Conservation (phyloP, 2,797 vertebrate genomes). For the Odontamblyopus lacepedii region DNA sequence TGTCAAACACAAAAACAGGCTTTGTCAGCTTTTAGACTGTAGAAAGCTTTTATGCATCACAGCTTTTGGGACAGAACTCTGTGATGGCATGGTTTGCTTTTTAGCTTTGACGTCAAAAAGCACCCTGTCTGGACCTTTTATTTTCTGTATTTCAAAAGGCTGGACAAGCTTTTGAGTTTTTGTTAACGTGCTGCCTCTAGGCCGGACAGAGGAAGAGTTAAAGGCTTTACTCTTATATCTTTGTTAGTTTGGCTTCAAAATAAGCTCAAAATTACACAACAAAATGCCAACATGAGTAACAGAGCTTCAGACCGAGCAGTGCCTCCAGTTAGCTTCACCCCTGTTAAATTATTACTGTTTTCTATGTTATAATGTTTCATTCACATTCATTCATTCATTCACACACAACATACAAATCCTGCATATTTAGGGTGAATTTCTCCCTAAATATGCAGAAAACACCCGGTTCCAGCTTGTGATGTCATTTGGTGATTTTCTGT, state of each 20-base stretch:
- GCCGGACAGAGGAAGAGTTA: slow-evolving; percentile 21
- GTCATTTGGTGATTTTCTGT: not conserved
- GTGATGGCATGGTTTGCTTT: slow-evolving; percentile 26
- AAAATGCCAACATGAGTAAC: too few species aligned
- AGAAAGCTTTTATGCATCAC: slow-evolving; percentile 64
- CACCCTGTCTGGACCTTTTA: slow-evolving; percentile 46
- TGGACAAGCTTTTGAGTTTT: slow-evolving; percentile 33
- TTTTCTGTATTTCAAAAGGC: slow-evolving; percentile 41
- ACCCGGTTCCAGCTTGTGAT: slow-evolving; percentile 43
- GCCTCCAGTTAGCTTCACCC: too few species aligned
- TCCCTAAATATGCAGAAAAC: slow-evolving; percentile 19
- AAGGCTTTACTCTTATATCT: slow-evolving; percentile 31
- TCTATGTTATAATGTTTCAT: too few species aligned
- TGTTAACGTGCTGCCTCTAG: slow-evolving; percentile 38
- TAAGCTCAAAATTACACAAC: slow-evolving; percentile 10
- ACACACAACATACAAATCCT: too few species aligned
- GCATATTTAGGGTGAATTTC: too few species aligned
- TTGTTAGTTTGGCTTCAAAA: slow-evolving; percentile 2
- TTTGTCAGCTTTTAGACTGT: slow-evolving; percentile 45
- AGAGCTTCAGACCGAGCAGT: too few species aligned
- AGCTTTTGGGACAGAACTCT: slow-evolving; percentile 33
- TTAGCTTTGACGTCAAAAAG: slow-evolving; percentile 32
- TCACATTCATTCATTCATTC: too few species aligned
- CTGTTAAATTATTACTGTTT: too few species aligned
- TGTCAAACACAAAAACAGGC: slow-evolving; percentile 27